These are phyloP conservation scores for Anaspis maculata DNA, from an alignment of 2,888 invertebrate species.

Conservation along the genomic window DNA sequence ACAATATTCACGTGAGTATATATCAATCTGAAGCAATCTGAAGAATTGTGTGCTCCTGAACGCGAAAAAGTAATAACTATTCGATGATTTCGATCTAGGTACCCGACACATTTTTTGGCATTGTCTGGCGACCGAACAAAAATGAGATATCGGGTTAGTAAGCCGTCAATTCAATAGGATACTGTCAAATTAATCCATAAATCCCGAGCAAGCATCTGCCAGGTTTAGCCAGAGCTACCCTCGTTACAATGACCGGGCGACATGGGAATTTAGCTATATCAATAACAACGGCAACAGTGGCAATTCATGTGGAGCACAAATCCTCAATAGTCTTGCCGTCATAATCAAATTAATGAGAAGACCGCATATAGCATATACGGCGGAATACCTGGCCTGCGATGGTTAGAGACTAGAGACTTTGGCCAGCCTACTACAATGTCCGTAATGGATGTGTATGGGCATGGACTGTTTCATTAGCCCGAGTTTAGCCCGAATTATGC, in stretches of 20 bases:
- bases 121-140: too few species aligned
- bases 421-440: slow-evolving; percentile 18
- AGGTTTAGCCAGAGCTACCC: slow-evolving; percentile 12
- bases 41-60: too few species aligned
- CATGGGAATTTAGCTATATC: slow-evolving; percentile 21
- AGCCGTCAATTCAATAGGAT: too few species aligned
- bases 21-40: too few species aligned
- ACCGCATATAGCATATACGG: too few species aligned
- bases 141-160: too few species aligned
- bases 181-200: too few species aligned
- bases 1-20: too few species aligned
- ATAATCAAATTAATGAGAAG: slow-evolving; percentile 25
- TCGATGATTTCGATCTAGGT: too few species aligned
- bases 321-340: slow-evolving; percentile 26
- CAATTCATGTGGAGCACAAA: slow-evolving; percentile 20
- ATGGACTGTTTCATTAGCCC: slow-evolving; percentile 25
- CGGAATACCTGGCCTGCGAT: slow-evolving; percentile 12
- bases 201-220: slow-evolving; percentile 14
- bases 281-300: slow-evolving; percentile 21
- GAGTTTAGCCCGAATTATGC: slow-evolving; percentile 22
- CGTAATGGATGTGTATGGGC: slow-evolving; percentile 21
- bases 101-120: too few species aligned
- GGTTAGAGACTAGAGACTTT: slow-evolving; percentile 12
- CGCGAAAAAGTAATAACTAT: too few species aligned
- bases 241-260: slow-evolving; percentile 17